Evolutionary conservation across 2,888 invertebrate species (phyloP).

Genomic region (Calameuta idolon): DNA sequence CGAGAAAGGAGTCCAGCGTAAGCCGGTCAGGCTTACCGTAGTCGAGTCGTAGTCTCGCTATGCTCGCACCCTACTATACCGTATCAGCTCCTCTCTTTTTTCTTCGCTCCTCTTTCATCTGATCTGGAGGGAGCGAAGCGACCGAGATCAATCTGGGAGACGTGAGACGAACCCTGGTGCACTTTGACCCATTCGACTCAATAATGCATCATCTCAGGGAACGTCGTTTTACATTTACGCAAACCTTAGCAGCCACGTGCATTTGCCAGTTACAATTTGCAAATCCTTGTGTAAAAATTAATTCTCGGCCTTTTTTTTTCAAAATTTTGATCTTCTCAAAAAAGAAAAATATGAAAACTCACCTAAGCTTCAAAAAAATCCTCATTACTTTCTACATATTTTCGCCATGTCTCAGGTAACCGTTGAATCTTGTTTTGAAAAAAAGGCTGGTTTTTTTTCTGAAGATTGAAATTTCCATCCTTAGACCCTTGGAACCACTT

Average conservation of each 20-base stretch:
- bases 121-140: neutral
- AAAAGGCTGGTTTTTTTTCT: too few species aligned
- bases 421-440: too few species aligned
- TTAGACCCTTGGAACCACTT: too few species aligned
- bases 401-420: too few species aligned
- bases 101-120: neutral
- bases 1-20: neutral
- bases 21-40: conserved; percentile 6
- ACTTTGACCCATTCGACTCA: conserved; percentile 34
- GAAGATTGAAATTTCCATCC: too few species aligned
- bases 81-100: neutral
- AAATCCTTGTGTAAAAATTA: too few species aligned
- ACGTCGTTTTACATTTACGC: conserved; percentile 37
- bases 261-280: neutral
- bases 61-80: neutral
- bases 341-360: too few species aligned
- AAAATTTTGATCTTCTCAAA: too few species aligned
- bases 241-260: conserved; percentile 26
- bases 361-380: too few species aligned
- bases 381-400: too few species aligned
- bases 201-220: conserved; percentile 41
- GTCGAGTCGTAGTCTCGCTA: neutral
- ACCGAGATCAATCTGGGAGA: neutral
- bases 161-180: conserved; percentile 23
- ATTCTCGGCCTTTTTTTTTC: too few species aligned